These are phyloP conservation scores for Drosophila equinoxialis DNA, from an alignment of 1,140 invertebrate species.

Conservation along the genomic window DNA sequence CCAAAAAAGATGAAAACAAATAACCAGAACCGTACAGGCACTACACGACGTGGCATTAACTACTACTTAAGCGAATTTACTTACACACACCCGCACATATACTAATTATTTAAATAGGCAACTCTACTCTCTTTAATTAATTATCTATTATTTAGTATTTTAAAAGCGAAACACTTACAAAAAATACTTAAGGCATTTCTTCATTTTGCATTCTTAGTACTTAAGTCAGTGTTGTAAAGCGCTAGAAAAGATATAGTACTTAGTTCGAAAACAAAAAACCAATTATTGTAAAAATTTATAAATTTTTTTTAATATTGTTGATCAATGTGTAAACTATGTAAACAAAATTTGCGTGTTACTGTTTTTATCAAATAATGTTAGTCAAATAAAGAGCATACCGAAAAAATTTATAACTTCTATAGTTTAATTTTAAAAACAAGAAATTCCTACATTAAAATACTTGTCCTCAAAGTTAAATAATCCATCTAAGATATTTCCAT, in stretches of 20 bases:
- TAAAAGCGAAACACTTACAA: conserved; percentile 42
- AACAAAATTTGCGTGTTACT: conserved; percentile 41
- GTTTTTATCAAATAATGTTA: conserved; percentile 71
- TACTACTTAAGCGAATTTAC: conserved; percentile 65
- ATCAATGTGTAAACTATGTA: conserved; percentile 67
- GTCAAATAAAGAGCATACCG: conserved; percentile 70
- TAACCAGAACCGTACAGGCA: neutral
- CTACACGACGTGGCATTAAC: conserved; percentile 44
- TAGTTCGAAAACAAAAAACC: conserved; percentile 30
- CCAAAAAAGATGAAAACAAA: conserved; percentile 2
- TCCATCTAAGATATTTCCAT: no score
- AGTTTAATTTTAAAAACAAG: no score
- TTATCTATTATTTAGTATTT: conserved; percentile 76
- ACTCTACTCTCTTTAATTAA: conserved; percentile 63
- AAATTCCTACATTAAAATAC: no score
- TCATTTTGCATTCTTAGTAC: conserved; percentile 38
- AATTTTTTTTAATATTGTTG: conserved; percentile 62
- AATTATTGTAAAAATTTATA: conserved; percentile 47
- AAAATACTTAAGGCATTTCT: conserved; percentile 39
- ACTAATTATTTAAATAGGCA: conserved; percentile 32
- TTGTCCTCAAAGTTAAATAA: no score
- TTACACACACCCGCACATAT: conserved; percentile 31
- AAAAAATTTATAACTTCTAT: conserved; percentile 30
- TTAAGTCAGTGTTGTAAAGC: conserved; percentile 38
- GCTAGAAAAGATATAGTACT: conserved; percentile 16